Evolutionary conservation across 2,113 vertebrate species (phyloP), one percentile per base, ranked within the genome.

Genomic region (Megaptera novaeangliae): DNA sequence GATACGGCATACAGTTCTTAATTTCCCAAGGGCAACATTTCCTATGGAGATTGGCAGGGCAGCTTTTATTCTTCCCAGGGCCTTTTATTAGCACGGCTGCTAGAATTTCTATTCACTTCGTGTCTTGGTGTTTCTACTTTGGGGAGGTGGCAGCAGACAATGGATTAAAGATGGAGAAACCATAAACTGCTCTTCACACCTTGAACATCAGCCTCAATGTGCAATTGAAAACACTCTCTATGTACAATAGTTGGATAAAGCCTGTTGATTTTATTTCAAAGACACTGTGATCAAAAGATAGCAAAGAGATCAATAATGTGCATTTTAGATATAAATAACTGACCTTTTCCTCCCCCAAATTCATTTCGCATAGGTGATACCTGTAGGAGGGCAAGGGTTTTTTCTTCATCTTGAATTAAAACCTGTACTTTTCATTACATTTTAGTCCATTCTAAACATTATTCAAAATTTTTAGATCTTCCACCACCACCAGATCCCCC

Each of bases 401-500:
- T 82, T 80, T 94, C 96, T 97, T 96, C 96, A 96, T 49, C 25
- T 9, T 97, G 80, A 59, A 98, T 20, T 81, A 97, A 97, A 98
- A 97, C 72, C 94, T 98, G 94, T 98, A 93, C 96, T 97, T 97
- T 98, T 97, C 23, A 57, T 95, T 88, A n/a, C 96, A 98, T 93
- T 55, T 71, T 96, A 99, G 98, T 98, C 94, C 92, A 98, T 97
- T 97, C 98, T 99, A 97, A 98, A 98, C 93, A 85, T 98, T 98
- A 98, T 99, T 99, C 98, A 98, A 98, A 0, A 99, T 99, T 98
- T 98, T 98, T 99, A 99, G 99, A 99, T 99, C 99, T 99, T 99
- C 99, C 99, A 99, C 99, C 99, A 98, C 99, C 99, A 97, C 99
- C 99, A 44, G 99, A 99, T 93, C 99, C 99, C n/a, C 99, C 99